phyloP scores from a whole-genome alignment of 2,113 vertebrate species.

The Pristiophorus japonicus region DNA sequence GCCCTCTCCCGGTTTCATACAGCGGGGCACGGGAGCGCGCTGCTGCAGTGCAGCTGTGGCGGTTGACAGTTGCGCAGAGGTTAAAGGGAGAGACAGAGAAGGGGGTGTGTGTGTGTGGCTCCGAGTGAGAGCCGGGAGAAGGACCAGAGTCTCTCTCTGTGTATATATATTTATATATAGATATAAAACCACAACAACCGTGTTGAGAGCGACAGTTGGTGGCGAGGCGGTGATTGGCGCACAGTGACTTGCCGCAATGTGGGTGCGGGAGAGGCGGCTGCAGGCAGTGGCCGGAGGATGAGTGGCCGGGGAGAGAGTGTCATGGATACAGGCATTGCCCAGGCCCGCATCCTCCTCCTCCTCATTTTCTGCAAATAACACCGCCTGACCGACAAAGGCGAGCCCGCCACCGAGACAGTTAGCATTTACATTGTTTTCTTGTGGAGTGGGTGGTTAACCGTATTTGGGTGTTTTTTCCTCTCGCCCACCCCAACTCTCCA shows the following conservation, averaged over 20 bases:
- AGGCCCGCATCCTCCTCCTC: constrained; percentile 4
- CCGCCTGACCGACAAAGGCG: neutral
- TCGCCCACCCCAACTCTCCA: no score
- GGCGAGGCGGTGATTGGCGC: no score
- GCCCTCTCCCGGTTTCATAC: neutral
- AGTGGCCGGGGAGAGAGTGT: neutral
- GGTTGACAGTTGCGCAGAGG: no score
- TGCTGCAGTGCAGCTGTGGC: constrained; percentile 30
- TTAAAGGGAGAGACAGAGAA: neutral
- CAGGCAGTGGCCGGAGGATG: neutral
- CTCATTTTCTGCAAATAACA: neutral
- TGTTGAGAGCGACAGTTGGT: no score
- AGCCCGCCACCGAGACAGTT: no score
- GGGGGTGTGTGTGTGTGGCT: neutral
- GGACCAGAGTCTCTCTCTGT: no score
- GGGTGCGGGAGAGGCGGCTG: neutral
- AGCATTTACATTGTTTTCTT: no score
- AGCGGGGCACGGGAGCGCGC: neutral
- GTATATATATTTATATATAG: no score
- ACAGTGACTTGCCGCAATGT: no score
- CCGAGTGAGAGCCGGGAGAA: neutral
- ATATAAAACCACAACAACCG: no score
- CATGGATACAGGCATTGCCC: neutral
- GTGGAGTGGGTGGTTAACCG: no score
- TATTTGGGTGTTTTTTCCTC: no score